Evolutionary conservation across 2,113 vertebrate species (phyloP).

Genomic region (Sinocyclocheilus grahami): DNA sequence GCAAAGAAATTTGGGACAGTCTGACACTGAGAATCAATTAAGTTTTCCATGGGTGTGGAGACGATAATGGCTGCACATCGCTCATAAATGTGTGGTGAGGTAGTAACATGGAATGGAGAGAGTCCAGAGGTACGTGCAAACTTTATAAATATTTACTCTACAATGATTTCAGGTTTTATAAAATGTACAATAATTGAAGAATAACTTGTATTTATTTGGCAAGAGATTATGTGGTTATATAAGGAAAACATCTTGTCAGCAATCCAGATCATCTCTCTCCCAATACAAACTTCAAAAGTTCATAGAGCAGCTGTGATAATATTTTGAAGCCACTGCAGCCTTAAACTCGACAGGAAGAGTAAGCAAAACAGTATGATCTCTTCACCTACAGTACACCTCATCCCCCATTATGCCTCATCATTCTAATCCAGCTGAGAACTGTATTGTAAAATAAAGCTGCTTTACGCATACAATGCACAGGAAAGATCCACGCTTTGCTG

Average conservation of each 20-base stretch:
- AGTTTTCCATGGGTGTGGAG: not conserved
- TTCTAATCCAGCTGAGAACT: not conserved
- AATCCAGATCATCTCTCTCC: not conserved
- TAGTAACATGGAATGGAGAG: not conserved
- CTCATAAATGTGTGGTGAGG: not conserved
- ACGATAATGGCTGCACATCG: not conserved
- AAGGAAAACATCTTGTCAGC: not conserved
- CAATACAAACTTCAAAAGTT: not conserved
- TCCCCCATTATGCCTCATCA: not conserved
- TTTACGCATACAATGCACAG: conserved; percentile 3
- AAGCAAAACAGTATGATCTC: conserved; percentile 4
- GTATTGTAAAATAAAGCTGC: conserved; percentile 29
- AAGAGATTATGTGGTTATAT: not conserved
- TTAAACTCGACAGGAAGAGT: conserved; percentile 2
- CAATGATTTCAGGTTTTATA: not conserved
- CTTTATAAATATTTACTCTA: not conserved
- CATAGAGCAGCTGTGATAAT: conserved; percentile 32
- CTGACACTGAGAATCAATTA: not conserved
- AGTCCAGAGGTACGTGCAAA: not conserved
- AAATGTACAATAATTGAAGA: not conserved
- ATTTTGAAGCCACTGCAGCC: conserved; percentile 13
- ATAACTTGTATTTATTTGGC: not conserved
- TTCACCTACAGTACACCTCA: conserved; percentile 3
- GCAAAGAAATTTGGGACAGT: not conserved
- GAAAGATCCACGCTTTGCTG: not conserved